Evolutionary conservation across 2,797 vertebrate species (phyloP), one percentile per base, ranked within the genome.

Genomic region (Eulemur mongoz): DNA sequence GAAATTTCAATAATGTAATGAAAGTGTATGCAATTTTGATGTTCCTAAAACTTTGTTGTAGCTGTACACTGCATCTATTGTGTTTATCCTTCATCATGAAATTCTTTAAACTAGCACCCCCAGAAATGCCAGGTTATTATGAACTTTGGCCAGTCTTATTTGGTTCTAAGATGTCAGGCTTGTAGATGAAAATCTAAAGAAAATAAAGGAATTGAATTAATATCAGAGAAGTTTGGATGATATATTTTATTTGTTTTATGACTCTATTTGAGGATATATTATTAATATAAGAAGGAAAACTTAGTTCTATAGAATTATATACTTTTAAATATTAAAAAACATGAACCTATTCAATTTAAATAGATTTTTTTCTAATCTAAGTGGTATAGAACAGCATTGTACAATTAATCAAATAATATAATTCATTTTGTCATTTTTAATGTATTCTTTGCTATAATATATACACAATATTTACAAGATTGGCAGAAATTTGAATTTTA

Each of bases 371-470:
- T 40, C 27, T 57, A 57, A 61, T 89, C n/a, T 57, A 54, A 70
- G 5, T 4, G 50, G 3, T 45, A 93, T 72, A 76, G 4, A 92
- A 43, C 2, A 63, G 7, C 54, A 80, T 89, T 65, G 23, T 52
- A 61, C 4, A 75, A 61, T 43, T 38, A 73, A 52, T 57, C 7
- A 75, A 50, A 38, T n/a, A 73, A 43, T 57, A 79, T 82, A 10
- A 22, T 78, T 81, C 75, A 83, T 75, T 92, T 75, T 90, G 57
- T 70, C 17, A 89, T 80, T 91, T 84, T 84, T 83, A 75, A 48
- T 67, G 14, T 23, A 59, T 86, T 32, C 1, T 69, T 91, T 81
- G 27, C 32, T 70, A 17, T 92, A 54, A 40, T 76, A 80, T 54
- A 81, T 90, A 59, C 1, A n/a, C 2, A 45, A 12, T 22, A 48